Evolutionary conservation across 2,113 vertebrate genomes (phyloP).

Genomic region (Nematolebias whitei): DNA sequence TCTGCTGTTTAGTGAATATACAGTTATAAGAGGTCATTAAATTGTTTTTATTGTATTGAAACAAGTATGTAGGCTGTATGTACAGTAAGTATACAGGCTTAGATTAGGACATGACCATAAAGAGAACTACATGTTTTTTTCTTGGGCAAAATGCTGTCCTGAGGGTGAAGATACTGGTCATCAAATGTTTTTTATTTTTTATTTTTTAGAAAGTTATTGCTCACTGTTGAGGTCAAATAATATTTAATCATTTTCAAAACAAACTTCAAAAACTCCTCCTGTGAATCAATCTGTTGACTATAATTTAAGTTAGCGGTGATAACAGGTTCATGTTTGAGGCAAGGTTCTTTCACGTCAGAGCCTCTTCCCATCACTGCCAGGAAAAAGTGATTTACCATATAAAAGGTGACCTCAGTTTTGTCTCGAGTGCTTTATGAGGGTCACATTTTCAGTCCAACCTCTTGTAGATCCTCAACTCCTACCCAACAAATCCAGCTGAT

Average conservation of each 20-base stretch:
- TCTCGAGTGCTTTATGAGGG: slow-evolving; percentile 47
- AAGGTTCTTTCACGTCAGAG: slow-evolving; percentile 18
- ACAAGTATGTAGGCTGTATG: too few species aligned
- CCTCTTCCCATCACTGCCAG: slow-evolving; percentile 1
- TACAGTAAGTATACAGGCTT: too few species aligned
- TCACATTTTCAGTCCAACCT: slow-evolving; percentile 10
- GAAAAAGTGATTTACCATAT: slow-evolving; percentile 36
- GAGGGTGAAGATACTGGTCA: too few species aligned
- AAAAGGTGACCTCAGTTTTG: slow-evolving; percentile 28
- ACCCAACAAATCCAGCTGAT: slow-evolving; percentile 32
- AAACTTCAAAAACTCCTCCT: too few species aligned
- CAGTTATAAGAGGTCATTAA: neutral
- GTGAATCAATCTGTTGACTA: too few species aligned
- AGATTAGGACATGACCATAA: too few species aligned
- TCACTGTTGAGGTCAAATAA: too few species aligned
- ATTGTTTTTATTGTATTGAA: neutral
- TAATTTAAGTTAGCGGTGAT: slow-evolving; percentile 13
- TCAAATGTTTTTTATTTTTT: too few species aligned
- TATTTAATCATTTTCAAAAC: too few species aligned
- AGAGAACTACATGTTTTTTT: too few species aligned
- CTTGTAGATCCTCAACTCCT: slow-evolving; percentile 14
- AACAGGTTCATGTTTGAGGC: slow-evolving; percentile 17
- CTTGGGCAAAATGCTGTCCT: too few species aligned
- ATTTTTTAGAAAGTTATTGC: too few species aligned
- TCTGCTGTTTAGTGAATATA: neutral